Conservation (phyloP, 2,797 vertebrate genomes). For the Sebastiscus albofasciatus region DNA sequence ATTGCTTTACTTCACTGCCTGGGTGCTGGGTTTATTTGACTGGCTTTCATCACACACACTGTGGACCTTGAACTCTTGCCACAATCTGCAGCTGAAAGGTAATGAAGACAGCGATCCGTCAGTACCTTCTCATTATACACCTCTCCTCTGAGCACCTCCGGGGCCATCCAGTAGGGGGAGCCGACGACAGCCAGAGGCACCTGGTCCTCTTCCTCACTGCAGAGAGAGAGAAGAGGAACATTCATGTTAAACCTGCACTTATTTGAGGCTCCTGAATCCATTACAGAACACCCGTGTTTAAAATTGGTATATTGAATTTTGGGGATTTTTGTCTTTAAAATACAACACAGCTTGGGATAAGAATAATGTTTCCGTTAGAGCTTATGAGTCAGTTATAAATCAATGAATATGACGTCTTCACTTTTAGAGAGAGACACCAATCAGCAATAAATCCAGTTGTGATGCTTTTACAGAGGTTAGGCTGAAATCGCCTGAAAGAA, state of each 20-base stretch:
- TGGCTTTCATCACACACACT: constrained; percentile 25
- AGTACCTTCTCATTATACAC: constrained; percentile 94
- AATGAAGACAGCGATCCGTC: not conserved
- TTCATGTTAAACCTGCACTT: not conserved
- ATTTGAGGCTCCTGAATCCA: not conserved
- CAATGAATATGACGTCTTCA: not conserved
- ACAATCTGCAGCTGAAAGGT: constrained; percentile 7
- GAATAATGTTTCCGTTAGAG: not conserved
- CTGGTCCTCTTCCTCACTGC: constrained; percentile 86
- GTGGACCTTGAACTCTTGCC: constrained; percentile 50
- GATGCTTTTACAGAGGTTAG: not conserved
- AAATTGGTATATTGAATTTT: not conserved
- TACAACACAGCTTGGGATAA: not conserved
- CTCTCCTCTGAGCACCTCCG: constrained; percentile 92
- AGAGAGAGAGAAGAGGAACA: not conserved
- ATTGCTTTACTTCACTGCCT: constrained; percentile 18
- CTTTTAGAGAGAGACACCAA: not conserved
- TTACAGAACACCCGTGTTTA: not conserved
- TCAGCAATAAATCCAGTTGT: not conserved
- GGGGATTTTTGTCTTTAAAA: not conserved
- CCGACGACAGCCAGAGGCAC: constrained; percentile 92
- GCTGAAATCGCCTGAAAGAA: not conserved
- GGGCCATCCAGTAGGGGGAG: constrained; percentile 98
- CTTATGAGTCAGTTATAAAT: not conserved
- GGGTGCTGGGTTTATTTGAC: constrained; percentile 10